A percentile compares a stretch with the other conserved stretches of the same genome.
Evolutionary conservation across 2,797 vertebrate species (phyloP).

Genomic region (Clarias fuscus): DNA sequence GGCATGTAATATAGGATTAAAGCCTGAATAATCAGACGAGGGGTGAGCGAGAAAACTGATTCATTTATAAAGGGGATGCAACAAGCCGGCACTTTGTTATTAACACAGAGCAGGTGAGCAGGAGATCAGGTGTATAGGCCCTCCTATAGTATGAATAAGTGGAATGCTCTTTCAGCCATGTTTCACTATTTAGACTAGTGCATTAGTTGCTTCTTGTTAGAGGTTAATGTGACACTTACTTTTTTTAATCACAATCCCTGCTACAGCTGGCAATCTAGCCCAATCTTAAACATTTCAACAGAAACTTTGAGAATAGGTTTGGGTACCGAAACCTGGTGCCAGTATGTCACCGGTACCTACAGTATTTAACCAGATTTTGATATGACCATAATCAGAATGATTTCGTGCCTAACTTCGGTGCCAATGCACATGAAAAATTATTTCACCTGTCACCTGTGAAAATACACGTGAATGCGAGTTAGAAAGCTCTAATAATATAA

Average conservation of each 20-base stretch:
- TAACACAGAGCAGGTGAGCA: neutral
- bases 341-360: too few species aligned
- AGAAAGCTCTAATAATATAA: too few species aligned
- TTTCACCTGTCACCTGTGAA: too few species aligned
- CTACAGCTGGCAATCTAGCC: neutral
- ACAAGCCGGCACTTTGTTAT: conserved; percentile 35
- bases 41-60: too few species aligned
- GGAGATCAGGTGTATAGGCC: neutral
- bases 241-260: too few species aligned
- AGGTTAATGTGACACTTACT: neutral
- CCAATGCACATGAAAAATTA: too few species aligned
- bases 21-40: neutral
- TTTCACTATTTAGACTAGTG: neutral
- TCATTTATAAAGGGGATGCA: conserved; percentile 15
- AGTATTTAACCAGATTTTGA: too few species aligned
- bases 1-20: conserved; percentile 10
- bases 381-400: too few species aligned
- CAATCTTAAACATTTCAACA: neutral
- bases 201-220: neutral
- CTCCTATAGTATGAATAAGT: neutral
- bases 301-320: too few species aligned
- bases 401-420: too few species aligned
- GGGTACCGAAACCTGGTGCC: too few species aligned
- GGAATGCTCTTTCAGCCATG: neutral
- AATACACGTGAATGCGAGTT: too few species aligned